Conservation (phyloP, 1,140 invertebrate species). For the Nephotettix cincticeps region DNA sequence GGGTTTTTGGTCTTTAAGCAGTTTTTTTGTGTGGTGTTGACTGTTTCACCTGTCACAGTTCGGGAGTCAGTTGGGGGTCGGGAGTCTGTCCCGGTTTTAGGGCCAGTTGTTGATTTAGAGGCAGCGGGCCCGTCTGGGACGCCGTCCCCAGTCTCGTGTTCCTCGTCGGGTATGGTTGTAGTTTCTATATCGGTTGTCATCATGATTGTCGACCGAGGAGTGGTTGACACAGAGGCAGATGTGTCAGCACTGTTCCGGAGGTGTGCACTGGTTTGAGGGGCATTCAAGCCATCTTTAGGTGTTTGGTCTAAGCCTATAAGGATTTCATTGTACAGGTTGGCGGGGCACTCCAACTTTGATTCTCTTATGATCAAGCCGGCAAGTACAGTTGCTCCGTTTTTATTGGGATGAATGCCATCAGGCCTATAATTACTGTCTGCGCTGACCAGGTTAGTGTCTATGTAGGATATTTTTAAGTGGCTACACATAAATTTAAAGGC, state of each 20-base stretch:
- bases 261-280: background rate
- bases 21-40: background rate
- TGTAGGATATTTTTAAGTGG: background rate
- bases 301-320: background rate
- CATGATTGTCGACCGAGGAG: background rate
- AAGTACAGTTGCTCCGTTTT: background rate
- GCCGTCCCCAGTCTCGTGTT: too few relatives aligned
- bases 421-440: background rate
- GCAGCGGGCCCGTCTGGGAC: too few relatives aligned
- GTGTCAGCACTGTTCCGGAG: background rate
- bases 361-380: background rate
- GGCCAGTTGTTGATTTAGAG: too few relatives aligned
- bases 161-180: too few relatives aligned
- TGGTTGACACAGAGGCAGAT: background rate
- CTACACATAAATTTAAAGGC: slow-evolving; percentile 9
- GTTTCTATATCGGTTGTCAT: background rate
- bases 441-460: background rate
- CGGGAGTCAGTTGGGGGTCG: too few relatives aligned
- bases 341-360: background rate
- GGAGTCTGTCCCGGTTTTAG: too few relatives aligned
- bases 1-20: background rate
- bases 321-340: background rate
- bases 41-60: background rate
- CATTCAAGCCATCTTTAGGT: background rate
- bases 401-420: slow-evolving; percentile 2